Conservation (phyloP, 2,113 vertebrate species). For the Rana temporaria region DNA sequence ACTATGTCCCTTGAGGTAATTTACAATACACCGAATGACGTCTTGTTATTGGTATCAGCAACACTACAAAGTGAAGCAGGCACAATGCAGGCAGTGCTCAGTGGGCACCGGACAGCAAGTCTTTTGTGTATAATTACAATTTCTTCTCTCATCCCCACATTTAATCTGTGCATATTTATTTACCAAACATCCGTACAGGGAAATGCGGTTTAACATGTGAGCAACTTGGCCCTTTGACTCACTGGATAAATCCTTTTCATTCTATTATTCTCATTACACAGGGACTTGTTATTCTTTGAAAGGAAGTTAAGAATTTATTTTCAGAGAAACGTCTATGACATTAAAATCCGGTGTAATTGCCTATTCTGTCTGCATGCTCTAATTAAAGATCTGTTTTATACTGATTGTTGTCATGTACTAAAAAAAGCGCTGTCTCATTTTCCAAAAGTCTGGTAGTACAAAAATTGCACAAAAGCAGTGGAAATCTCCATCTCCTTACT, state of each 20-base stretch:
- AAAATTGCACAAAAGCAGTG: constrained; percentile 44
- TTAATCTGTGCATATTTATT: constrained; percentile 63
- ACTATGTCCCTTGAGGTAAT: constrained; percentile 64
- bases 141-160: constrained; percentile 52
- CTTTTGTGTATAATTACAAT: constrained; percentile 75
- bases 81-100: constrained; percentile 67
- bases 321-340: constrained; percentile 53
- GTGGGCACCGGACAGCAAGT: constrained; percentile 65
- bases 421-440: constrained; percentile 15
- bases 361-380: constrained; percentile 56
- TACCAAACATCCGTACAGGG: constrained; percentile 53
- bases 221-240: constrained; percentile 18
- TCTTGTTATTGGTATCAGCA: constrained; percentile 74
- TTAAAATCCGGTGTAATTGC: constrained; percentile 62
- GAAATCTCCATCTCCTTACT: background rate
- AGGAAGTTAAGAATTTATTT: constrained; percentile 59
- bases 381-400: constrained; percentile 63
- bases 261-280: constrained; percentile 41
- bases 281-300: constrained; percentile 34
- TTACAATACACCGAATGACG: constrained; percentile 77
- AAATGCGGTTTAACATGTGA: constrained; percentile 58
- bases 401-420: constrained; percentile 59
- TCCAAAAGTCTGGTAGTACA: constrained; percentile 1
- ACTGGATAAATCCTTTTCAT: constrained; percentile 4
- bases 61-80: constrained; percentile 60